Percentiles rank a stretch among this genome's conserved stretches.
These are phyloP conservation scores for Sanderia malayensis DNA, from an alignment of 30 jellyfish, hydroid and myxozoan species.

Conservation along the genomic window DNA sequence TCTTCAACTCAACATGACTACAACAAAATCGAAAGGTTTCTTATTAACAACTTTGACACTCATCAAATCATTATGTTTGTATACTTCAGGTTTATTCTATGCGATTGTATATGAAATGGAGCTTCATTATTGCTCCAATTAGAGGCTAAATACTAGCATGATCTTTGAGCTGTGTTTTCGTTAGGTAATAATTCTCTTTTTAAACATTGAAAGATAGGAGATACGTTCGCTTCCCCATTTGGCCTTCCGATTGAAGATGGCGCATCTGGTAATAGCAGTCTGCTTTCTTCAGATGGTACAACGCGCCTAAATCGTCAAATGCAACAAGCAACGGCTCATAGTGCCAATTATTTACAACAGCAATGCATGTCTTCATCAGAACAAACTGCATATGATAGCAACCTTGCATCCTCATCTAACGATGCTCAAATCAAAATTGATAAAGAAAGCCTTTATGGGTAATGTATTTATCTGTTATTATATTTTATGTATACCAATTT, in stretches of 20 bases:
- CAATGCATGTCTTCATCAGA: slow-evolving; percentile 61
- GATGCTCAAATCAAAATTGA: slow-evolving; percentile 84
- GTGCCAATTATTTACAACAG: slow-evolving; percentile 8
- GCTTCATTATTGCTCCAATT: no score
- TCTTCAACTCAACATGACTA: slow-evolving; percentile 54
- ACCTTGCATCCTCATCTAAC: slow-evolving; percentile 51
- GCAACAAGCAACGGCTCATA: slow-evolving; percentile 35
- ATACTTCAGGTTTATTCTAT: not conserved
- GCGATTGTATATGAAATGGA: no score
- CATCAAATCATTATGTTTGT: not conserved
- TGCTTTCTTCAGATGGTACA: slow-evolving; percentile 54
- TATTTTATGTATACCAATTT: slow-evolving; percentile 57
- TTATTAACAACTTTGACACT: not conserved
- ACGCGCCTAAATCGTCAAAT: slow-evolving; percentile 45
- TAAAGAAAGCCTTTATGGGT: slow-evolving; percentile 87
- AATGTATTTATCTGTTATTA: slow-evolving; percentile 17
- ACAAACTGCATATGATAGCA: slow-evolving; percentile 34
- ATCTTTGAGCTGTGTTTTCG: no score
- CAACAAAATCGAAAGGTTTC: slow-evolving; percentile 26
- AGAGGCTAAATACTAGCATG: no score
- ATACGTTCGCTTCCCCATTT: slow-evolving; percentile 47
- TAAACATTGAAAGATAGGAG: slow-evolving; percentile 71
- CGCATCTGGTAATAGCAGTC: slow-evolving; percentile 20
- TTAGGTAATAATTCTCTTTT: no score
- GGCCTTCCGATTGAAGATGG: slow-evolving; percentile 62